Conservation (phyloP, 1,140 invertebrate species). For the Prorops nasuta region DNA sequence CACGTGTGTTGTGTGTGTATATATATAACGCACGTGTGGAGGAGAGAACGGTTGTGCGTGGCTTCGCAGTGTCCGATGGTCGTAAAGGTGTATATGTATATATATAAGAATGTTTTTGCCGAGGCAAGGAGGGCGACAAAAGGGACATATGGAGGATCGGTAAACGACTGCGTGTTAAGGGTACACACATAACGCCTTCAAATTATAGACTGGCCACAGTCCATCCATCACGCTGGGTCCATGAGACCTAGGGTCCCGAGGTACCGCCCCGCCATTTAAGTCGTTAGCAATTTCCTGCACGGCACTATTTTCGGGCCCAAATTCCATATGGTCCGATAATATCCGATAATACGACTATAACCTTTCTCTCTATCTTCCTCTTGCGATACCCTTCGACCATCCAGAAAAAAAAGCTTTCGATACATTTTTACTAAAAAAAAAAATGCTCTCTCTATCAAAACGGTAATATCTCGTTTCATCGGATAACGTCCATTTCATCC, state of each 20-base stretch:
- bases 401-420: not conserved
- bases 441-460: too few relatives aligned
- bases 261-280: slow-evolving; percentile 55
- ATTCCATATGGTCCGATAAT: slow-evolving; percentile 56
- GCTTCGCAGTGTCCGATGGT: too few relatives aligned
- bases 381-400: not conserved
- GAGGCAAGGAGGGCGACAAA: slow-evolving; percentile 22
- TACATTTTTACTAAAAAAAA: too few relatives aligned
- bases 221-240: slow-evolving; percentile 48
- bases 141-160: slow-evolving; percentile 25
- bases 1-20: too few relatives aligned
- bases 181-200: slow-evolving; percentile 53
- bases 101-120: too few relatives aligned
- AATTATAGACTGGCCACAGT: slow-evolving; percentile 51
- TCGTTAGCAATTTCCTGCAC: slow-evolving; percentile 58
- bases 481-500: too few relatives aligned
- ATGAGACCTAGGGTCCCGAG: slow-evolving; percentile 33
- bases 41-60: too few relatives aligned
- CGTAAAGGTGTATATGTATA: too few relatives aligned
- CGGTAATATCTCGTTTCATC: too few relatives aligned
- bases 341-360: slow-evolving; percentile 38
- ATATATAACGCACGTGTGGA: too few relatives aligned
- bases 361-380: not conserved
- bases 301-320: slow-evolving; percentile 50
- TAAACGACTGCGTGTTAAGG: slow-evolving; percentile 39